phyloP scores from a whole-genome alignment of 2,113 vertebrate genomes.

The Dryoscopus gambensis region DNA sequence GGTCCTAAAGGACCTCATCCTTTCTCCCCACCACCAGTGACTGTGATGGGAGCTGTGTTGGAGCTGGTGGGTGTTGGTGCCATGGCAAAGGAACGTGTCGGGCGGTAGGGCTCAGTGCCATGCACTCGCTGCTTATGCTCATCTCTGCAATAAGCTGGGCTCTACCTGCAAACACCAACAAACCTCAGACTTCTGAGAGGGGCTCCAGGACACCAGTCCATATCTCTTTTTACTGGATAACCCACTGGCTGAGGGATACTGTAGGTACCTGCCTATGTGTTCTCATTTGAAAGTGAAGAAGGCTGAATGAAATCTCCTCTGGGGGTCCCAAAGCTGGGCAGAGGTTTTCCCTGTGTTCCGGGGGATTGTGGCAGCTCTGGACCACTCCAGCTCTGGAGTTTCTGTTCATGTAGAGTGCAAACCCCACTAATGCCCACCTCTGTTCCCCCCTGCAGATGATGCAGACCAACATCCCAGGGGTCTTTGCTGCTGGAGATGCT shows the following conservation, averaged over 20 bases:
- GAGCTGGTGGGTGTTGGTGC: neutral
- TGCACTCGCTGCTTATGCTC: neutral
- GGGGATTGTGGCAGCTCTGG: neutral
- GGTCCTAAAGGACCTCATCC: neutral
- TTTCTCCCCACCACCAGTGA: neutral
- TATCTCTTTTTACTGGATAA: neutral
- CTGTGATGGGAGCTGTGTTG: fast-evolving
- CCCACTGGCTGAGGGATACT: neutral
- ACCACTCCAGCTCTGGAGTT: neutral
- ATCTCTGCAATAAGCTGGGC: neutral
- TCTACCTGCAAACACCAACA: neutral
- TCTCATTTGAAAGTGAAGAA: neutral
- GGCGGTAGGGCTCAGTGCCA: neutral
- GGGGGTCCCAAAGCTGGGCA: neutral
- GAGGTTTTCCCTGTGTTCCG: neutral
- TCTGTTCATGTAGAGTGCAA: neutral
- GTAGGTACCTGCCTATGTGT: neutral
- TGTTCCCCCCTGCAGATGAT: constrained; percentile 78
- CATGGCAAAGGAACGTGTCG: fast-evolving
- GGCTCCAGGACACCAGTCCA: neutral
- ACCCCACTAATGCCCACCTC: neutral
- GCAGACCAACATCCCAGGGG: constrained; percentile 88
- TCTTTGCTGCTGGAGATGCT: constrained; percentile 91
- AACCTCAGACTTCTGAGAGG: neutral
- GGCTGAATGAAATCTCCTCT: neutral